Conservation (phyloP, 37 sponge, comb jelly and placozoan genomes). For the Trichoplax adhaerens region DNA sequence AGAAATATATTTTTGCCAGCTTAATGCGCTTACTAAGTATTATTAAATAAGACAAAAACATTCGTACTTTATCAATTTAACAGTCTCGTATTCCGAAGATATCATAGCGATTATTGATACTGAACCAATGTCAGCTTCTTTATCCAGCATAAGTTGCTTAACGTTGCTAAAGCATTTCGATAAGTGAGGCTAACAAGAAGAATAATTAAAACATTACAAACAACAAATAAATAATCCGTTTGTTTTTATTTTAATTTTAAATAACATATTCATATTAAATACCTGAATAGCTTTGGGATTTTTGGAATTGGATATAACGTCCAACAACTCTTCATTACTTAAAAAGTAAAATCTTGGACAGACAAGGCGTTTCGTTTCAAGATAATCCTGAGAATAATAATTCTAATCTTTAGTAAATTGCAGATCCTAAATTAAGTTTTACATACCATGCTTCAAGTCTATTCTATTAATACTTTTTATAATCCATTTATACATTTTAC, state of each 20-base stretch:
- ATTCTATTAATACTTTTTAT: no score
- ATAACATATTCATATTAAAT: neutral
- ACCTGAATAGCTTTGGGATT: constrained; percentile 35
- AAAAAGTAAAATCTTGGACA: constrained; percentile 63
- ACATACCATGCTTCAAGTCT: no score
- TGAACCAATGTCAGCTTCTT: constrained; percentile 5
- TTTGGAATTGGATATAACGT: constrained; percentile 40
- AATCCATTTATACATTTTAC: no score
- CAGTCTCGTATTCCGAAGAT: constrained; percentile 46
- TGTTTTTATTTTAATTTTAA: neutral
- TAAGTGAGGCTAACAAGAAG: constrained; percentile 26
- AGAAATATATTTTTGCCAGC: neutral
- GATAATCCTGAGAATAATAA: constrained; percentile 24
- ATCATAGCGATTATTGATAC: constrained; percentile 30
- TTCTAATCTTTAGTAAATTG: no score
- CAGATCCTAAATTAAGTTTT: no score
- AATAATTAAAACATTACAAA: neutral
- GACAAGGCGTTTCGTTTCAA: constrained; percentile 41
- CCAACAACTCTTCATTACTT: constrained; percentile 45
- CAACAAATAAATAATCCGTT: neutral
- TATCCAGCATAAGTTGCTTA: constrained; percentile 25
- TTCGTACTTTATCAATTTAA: constrained; percentile 27
- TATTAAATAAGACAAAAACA: no score
- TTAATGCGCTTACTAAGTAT: no score
- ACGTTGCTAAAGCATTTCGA: constrained; percentile 44